Base-by-base conservation (phyloP, 2,797 vertebrate genomes). In the Micropoecilia bifurca region DNA sequence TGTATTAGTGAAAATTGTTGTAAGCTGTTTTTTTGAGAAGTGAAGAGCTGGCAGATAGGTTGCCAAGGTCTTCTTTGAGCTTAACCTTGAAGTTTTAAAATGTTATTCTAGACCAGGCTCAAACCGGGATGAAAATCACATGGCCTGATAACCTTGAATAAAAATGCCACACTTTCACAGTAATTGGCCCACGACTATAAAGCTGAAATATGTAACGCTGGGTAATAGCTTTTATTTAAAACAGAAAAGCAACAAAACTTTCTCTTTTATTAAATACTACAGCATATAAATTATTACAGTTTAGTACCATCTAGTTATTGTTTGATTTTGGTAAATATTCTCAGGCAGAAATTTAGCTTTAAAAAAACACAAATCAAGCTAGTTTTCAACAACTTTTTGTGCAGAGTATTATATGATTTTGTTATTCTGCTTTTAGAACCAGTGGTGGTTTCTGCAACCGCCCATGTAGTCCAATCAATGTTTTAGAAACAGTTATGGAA, bases 21-120 rank as follows among this genome's bases (percentile, higher is more conserved):
- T 45, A 20, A 71, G 85, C 73, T 57, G 43, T 66, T 63, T 78
- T 63, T 78, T 83, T 79, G 85, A 81, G 66, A 75, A 77, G 57
- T 82, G 77, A 71, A 78, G 83, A 79, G 77, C 81, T 83, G 81
- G 80, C 80, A 74, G 79, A 73, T 46, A 88, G 86, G 66, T 76
- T 87, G 57, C 61, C 0, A 71, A 78, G 78, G 84, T 89, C 20
- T 85, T 74, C 85, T 82, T 89, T 74, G 57, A 72, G 75, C 90
- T 91, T 87, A 83, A 75, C 82, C 82, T 90, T 91, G 84, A 78
- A 90, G 68, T 84, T 85, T 84, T 25, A 75, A 87, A 89, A 81
- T 80, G 41, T 71, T 80, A 12, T 88, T 85, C 88, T 18, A 59
- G 76, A 77, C 71, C 13, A 20, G 20, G 2, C 68, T 28, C 9